Percentiles rank a stretch among this genome's conserved stretches.
Conservation (phyloP, 2,113 vertebrate species). For the Hylia prasina region DNA sequence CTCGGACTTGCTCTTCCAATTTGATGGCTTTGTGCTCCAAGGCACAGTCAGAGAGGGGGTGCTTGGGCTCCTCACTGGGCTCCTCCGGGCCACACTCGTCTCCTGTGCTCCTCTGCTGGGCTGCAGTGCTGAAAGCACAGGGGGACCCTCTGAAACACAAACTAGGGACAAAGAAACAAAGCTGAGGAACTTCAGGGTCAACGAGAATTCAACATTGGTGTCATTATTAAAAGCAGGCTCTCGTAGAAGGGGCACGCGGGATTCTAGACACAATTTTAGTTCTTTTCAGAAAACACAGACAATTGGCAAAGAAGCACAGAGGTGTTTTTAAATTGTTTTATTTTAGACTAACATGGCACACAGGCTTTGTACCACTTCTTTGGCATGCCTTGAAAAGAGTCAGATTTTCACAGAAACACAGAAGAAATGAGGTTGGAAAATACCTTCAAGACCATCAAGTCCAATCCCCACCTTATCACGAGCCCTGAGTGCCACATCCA, state of each 20-base stretch:
- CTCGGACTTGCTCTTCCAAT: conserved; percentile 80
- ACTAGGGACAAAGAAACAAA: background rate
- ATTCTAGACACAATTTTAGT: background rate
- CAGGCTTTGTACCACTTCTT: background rate
- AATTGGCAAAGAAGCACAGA: background rate
- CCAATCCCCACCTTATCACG: background rate
- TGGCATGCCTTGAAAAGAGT: background rate
- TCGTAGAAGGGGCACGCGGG: background rate
- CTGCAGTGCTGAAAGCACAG: conserved; percentile 75
- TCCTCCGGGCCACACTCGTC: conserved; percentile 75
- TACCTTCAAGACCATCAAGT: background rate
- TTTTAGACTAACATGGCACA: background rate
- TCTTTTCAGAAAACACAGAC: background rate
- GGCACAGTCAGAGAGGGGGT: conserved; percentile 63
- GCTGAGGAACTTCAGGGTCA: background rate
- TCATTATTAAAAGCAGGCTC: background rate
- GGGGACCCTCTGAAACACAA: conserved; percentile 57
- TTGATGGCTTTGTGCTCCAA: conserved; percentile 76
- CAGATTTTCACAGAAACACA: background rate
- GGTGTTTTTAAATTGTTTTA: background rate
- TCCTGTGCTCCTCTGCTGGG: conserved; percentile 78
- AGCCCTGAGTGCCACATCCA: background rate
- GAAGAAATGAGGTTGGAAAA: background rate
- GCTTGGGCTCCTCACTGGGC: conserved; percentile 60
- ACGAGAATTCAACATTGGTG: background rate